A percentile compares a stretch with the other conserved stretches of the same genome.
Conservation (phyloP, 2,113 vertebrate species). For the Lagopus muta region DNA sequence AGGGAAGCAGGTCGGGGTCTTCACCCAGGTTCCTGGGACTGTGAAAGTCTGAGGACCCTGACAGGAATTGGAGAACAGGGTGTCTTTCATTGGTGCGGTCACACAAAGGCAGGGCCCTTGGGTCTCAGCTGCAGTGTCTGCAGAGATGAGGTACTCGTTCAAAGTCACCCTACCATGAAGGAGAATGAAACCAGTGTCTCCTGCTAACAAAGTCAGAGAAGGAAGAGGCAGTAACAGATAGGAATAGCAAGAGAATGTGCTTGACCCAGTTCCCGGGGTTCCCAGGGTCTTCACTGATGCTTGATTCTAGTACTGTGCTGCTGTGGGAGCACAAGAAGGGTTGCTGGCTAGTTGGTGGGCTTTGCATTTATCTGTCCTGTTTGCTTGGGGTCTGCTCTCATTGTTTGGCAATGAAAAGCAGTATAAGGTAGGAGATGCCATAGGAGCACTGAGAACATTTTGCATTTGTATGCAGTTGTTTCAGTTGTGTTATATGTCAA, state of each 20-base stretch:
- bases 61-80: neutral
- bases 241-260: neutral
- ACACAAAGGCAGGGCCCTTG: neutral
- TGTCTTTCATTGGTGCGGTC: accelerated
- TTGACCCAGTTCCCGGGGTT: neutral
- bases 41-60: neutral
- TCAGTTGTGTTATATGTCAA: neutral
- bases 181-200: neutral
- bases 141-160: neutral
- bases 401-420: neutral
- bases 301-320: neutral
- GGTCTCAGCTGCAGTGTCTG: neutral
- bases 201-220: neutral
- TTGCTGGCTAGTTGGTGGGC: accelerated
- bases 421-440: neutral
- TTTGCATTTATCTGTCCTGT: neutral
- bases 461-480: neutral
- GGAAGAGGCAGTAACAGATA: neutral
- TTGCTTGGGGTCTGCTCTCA: neutral
- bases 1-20: accelerated
- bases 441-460: neutral
- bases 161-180: neutral
- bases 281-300: neutral
- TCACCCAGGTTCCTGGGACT: neutral
- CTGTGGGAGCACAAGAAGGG: neutral